Conservation (phyloP, 2,797 vertebrate genomes). For the Megaceryle alcyon region DNA sequence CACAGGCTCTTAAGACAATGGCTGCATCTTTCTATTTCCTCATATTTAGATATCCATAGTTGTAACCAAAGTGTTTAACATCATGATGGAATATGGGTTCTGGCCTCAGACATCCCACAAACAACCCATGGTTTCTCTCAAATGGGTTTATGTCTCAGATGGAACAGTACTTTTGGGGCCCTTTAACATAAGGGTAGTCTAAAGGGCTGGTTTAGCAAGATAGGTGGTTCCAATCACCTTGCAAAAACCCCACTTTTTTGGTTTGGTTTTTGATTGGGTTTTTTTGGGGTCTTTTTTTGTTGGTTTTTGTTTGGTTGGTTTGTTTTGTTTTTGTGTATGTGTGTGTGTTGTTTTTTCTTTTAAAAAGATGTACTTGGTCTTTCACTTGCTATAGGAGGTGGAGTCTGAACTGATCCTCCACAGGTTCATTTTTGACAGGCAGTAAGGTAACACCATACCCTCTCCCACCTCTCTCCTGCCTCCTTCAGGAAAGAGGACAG, state of each 20-base stretch:
- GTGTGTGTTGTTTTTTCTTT: background rate
- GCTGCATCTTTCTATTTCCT: background rate
- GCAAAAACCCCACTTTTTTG: background rate
- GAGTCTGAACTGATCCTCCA: background rate
- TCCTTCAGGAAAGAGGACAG: background rate
- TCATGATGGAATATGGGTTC: background rate
- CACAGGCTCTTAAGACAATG: background rate
- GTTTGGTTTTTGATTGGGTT: no score
- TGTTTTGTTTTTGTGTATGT: no score
- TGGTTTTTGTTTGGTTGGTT: no score
- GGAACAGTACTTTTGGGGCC: background rate
- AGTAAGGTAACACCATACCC: rapidly evolving
- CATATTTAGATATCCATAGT: background rate
- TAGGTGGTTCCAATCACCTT: background rate
- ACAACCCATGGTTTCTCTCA: background rate
- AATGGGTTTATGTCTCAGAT: background rate
- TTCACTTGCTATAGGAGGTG: background rate
- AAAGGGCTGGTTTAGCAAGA: background rate
- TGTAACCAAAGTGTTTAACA: background rate
- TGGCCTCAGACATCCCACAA: background rate
- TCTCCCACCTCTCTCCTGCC: background rate
- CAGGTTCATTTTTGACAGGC: background rate
- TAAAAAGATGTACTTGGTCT: background rate
- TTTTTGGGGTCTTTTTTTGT: no score
- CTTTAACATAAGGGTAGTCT: background rate